A percentile compares a stretch with the other conserved stretches of the same genome.
These are phyloP conservation scores for Drosophila mauritiana DNA, from an alignment of 1,140 invertebrate species.

Conservation along the genomic window DNA sequence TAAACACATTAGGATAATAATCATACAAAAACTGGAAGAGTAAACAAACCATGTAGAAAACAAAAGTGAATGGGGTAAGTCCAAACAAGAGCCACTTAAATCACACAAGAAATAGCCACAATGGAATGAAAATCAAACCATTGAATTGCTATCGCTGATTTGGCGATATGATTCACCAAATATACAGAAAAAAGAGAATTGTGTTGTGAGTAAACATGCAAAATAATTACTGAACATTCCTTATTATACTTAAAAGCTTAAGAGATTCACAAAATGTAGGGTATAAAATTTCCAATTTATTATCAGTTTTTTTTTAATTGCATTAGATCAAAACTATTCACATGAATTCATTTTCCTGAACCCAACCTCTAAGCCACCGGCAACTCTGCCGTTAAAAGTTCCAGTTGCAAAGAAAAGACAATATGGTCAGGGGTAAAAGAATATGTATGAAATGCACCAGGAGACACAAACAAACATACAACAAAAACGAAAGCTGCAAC, in stretches of 20 bases:
- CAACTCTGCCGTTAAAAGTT: slow-evolving; percentile 23
- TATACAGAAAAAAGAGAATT: background rate
- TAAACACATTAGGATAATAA: too few species aligned
- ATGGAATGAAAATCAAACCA: background rate
- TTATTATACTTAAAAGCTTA: background rate
- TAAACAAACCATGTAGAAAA: background rate
- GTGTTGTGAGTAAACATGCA: background rate
- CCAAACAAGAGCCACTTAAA: background rate
- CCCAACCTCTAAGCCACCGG: background rate
- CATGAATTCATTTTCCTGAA: background rate
- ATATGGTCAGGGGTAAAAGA: slow-evolving; percentile 9
- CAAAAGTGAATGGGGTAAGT: background rate
- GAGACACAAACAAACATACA: slow-evolving; percentile 48
- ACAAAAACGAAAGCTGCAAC: slow-evolving; percentile 41
- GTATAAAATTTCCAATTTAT: background rate
- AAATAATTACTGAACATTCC: background rate
- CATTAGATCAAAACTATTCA: background rate
- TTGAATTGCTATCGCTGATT: background rate
- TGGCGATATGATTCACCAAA: background rate
- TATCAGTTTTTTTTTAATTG: background rate
- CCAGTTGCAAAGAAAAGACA: slow-evolving; percentile 20
- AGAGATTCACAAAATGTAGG: background rate
- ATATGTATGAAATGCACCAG: slow-evolving; percentile 38
- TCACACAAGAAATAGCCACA: background rate
- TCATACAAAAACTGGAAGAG: background rate